These are phyloP conservation scores for Etheostoma nigrum DNA, from an alignment of 2,797 vertebrate genomes.

Conservation along the genomic window DNA sequence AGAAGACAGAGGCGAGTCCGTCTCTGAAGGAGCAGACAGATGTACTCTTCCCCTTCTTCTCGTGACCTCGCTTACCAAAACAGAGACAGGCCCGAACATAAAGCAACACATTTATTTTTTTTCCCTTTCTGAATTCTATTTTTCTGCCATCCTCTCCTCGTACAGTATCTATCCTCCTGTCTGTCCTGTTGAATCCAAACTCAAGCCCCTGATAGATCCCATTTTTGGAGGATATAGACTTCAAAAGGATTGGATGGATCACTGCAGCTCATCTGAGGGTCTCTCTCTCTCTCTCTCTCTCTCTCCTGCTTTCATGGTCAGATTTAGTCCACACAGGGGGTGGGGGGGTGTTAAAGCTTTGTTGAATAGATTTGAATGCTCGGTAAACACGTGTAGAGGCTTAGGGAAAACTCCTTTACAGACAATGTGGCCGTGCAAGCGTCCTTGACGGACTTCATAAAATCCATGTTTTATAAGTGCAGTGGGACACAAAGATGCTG, in stretches of 20 bases:
- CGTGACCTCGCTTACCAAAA: slow-evolving; percentile 46
- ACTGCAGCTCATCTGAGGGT: slow-evolving; percentile 34
- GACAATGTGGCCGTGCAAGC: slow-evolving; percentile 8
- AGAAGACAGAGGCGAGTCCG: slow-evolving; percentile 19
- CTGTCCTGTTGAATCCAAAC: slow-evolving; percentile 34
- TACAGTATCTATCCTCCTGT: not conserved
- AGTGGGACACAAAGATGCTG: not conserved
- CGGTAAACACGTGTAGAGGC: slow-evolving; percentile 54
- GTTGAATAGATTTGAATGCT: slow-evolving; percentile 49
- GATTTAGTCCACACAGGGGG: slow-evolving; percentile 31
- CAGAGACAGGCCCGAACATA: slow-evolving; percentile 40
- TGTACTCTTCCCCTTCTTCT: slow-evolving; percentile 45
- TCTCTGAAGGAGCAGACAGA: slow-evolving; percentile 46
- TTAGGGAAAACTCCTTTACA: slow-evolving; percentile 30
- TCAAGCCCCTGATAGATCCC: slow-evolving; percentile 23
- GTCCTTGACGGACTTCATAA: slow-evolving; percentile 11
- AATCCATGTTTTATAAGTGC: slow-evolving; percentile 16
- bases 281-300: slow-evolving; percentile 4
- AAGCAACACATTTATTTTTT: slow-evolving; percentile 7
- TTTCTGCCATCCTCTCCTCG: not conserved
- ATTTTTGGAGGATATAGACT: slow-evolving; percentile 61
- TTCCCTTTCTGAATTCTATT: not conserved
- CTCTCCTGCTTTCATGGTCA: slow-evolving; percentile 36
- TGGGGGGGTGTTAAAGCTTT: slow-evolving; percentile 39
- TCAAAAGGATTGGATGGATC: slow-evolving; percentile 61